These are phyloP conservation scores for Anolis sagrei DNA, from an alignment of 2,113 vertebrate species.

Conservation along the genomic window DNA sequence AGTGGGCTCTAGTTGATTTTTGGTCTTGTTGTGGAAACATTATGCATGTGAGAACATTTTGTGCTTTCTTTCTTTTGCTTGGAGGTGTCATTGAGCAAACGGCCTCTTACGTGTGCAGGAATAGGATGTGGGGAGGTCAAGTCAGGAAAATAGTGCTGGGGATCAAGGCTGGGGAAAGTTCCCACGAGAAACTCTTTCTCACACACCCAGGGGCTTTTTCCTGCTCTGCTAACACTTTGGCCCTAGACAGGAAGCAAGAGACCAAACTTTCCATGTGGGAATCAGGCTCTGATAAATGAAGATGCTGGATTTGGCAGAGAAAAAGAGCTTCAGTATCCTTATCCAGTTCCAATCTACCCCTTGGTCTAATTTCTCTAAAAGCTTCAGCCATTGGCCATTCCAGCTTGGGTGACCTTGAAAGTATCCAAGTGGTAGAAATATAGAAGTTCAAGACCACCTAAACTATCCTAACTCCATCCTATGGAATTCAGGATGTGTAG, in stretches of 20 bases:
- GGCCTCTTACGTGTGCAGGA: not conserved
- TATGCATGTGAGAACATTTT: not conserved
- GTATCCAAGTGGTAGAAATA: no score
- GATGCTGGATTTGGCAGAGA: not conserved
- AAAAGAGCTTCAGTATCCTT: not conserved
- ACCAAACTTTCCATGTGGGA: slow-evolving; percentile 27
- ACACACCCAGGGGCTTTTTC: not conserved
- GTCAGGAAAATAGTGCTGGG: not conserved
- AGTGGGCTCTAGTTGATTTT: not conserved
- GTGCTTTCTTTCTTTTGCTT: not conserved
- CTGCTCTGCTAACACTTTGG: slow-evolving; percentile 31
- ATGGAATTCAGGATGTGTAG: no score
- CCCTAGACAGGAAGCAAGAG: slow-evolving; percentile 27
- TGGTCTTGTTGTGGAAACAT: not conserved
- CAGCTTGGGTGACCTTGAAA: not conserved
- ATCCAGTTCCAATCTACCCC: not conserved
- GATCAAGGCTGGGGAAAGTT: slow-evolving; percentile 29
- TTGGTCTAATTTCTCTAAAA: not conserved
- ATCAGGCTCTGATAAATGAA: not conserved
- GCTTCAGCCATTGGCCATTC: not conserved
- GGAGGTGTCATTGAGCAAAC: slow-evolving; percentile 8
- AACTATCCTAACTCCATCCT: no score
- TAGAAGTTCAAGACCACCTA: no score
- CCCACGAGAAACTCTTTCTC: slow-evolving; percentile 31
- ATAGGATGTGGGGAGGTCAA: not conserved